Conservation (phyloP, 2,113 vertebrate genomes). For the Hydrolagus affinis region DNA sequence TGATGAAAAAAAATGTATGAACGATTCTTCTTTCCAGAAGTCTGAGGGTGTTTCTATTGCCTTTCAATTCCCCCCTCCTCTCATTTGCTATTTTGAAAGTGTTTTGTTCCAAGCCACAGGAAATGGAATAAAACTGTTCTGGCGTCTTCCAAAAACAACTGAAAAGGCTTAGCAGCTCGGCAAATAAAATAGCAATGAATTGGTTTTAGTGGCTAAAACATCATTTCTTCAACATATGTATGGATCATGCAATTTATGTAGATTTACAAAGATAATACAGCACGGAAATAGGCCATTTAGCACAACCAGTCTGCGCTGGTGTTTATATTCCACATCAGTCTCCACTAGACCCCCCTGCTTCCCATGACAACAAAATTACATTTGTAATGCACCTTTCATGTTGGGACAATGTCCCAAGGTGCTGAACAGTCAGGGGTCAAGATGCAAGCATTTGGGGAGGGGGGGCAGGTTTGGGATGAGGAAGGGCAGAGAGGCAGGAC, state of each 20-base stretch:
- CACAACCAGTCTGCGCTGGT: too few relatives aligned
- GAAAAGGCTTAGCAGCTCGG: background rate
- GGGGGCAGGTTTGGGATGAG: too few relatives aligned
- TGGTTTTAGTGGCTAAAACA: background rate
- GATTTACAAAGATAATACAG: too few relatives aligned
- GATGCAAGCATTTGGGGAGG: too few relatives aligned
- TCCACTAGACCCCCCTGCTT: too few relatives aligned
- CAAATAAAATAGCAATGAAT: background rate
- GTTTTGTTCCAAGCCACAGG: background rate
- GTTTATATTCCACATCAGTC: too few relatives aligned
- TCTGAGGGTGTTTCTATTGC: background rate
- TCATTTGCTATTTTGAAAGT: background rate
- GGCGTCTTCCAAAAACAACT: conserved; percentile 9
- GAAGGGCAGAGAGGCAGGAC: too few relatives aligned
- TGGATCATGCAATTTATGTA: background rate
- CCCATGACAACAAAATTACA: background rate
- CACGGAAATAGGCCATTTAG: too few relatives aligned
- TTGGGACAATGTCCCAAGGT: too few relatives aligned
- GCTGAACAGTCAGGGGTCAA: too few relatives aligned
- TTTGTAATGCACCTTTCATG: too few relatives aligned
- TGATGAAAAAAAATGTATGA: background rate
- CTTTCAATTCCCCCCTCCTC: background rate
- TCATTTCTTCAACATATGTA: background rate
- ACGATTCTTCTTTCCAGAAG: background rate
- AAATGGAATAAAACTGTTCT: conserved; percentile 13